Base-by-base conservation (phyloP, 2,797 vertebrate genomes). In the Syndactyla subalaris region DNA sequence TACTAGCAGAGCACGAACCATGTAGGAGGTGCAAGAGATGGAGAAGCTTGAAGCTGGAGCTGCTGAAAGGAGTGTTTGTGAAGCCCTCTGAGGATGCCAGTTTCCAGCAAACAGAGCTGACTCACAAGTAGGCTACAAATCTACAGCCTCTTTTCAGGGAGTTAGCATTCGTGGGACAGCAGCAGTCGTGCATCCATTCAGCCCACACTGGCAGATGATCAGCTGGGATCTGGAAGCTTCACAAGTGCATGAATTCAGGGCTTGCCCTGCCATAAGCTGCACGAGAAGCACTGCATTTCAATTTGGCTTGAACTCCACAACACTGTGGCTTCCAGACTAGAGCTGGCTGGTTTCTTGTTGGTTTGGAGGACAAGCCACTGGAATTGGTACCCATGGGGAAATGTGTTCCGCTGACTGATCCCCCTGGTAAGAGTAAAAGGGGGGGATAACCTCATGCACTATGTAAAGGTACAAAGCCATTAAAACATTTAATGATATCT, bases 181-280 rank as follows among this genome's bases (percentile, higher is more conserved):
- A 6, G 29, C 21, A n/a, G 39, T 13, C 3, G 0, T 11, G 58
- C 70, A 48, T 82, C 38, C 0, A 0, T 29, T 52, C 83, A 80
- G 83, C 62, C 51, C 48, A 6, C 6, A 0, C 61, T 59, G 7
- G 2, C 71, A 52, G 36, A 8, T 22, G 19, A 88, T 55, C 84
- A 76, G 21, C 63, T 75, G 83, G 61, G 68, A 80, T 21, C 80
- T 84, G 80, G 46, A 41, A 72, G 10, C 72, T 83, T 19, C 89
- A 61, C 26, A 22, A 79, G 43, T 10, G 30, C 14, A 7, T 27
- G 41, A 67, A 87, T 83, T 73, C 55, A 71, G 75, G 68, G 36
- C 39, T 92, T 77, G 68, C 49, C 38, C 82, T 91, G 61, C 39
- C 48, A 41, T 22, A 16, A 76, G 3, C 32, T 46, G 24, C 26